Base-by-base conservation (phyloP, 2,888 invertebrate species). In the Cotesia congregata region DNA sequence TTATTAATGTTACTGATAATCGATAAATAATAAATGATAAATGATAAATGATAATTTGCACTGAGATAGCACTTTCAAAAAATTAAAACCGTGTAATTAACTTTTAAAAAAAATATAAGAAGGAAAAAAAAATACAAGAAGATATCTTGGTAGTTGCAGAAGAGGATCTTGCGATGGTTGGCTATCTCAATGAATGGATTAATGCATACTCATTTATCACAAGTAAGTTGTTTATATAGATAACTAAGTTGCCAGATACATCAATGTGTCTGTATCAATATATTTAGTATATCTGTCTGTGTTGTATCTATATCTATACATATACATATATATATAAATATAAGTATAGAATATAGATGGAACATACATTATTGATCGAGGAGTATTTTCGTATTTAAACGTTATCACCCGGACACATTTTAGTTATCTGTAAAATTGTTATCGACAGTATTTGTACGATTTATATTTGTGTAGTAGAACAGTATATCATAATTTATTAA, bases 171-270 rank as follows among this genome's bases (percentile, higher is more conserved):
- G 85, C 87, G 84, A 91, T 92, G 86, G 91, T 93, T 88, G 93
- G 93, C 85, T 93, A 93, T 90, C 90, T 94, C 88, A 92, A 92
- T 82, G 93, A 94, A 86, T 94, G 94, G 93, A 93, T 94, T 87
- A 91, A 92, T 89, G 92, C 93, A 83, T 93, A 93, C 90, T 91
- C 91, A 83, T 93, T 93, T 87, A 91, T 94, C 83, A 91, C 92
- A 92, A 92, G 94, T 94, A 92, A 93, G 93, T 93, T 89, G 65
- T 67, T 74, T 64, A 40, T 41, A 59, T 17, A 50, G 50, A 65
- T 20, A 67, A 41, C 15, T 40, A 50, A 65, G 12, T 50, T 50
- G 50, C 12, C 50, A 50, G 50, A 50, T 50, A 50, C 6, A 41
- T 50, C 30, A 30, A 50, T 50, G 9, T 7, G 12, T 50, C 7